Conservation (phyloP, 2,113 vertebrate genomes). For the Cavia aperea region DNA sequence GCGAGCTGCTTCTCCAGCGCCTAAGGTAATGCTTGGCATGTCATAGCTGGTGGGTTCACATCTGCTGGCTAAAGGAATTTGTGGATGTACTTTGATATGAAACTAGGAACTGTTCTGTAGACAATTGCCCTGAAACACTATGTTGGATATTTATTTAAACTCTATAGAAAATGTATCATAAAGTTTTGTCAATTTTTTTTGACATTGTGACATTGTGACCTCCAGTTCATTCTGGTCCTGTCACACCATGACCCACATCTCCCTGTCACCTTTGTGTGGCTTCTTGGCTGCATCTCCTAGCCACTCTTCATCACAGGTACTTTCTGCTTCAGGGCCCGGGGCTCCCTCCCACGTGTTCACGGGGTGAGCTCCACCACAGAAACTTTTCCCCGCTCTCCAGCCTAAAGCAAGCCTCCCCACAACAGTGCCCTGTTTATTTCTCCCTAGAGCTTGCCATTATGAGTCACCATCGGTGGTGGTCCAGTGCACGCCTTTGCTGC, state of each 20-base stretch:
- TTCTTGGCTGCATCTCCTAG: neutral
- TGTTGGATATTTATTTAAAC: neutral
- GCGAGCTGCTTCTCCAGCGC: neutral
- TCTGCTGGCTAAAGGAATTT: neutral
- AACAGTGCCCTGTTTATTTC: neutral
- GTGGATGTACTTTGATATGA: neutral
- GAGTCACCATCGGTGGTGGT: neutral
- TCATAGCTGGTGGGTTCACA: neutral
- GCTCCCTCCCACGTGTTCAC: neutral
- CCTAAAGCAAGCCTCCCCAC: neutral
- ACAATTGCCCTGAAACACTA: neutral
- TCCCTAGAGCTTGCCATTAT: neutral
- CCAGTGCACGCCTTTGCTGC: neutral
- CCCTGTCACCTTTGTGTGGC: neutral
- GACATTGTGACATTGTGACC: neutral
- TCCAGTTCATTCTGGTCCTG: neutral
- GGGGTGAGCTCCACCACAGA: neutral
- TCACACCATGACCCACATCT: neutral
- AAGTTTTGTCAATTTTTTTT: neutral
- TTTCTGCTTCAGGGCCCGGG: neutral
- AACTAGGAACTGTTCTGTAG: neutral
- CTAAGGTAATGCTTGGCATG: neutral
- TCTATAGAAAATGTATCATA: neutral
- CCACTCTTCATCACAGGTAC: neutral
- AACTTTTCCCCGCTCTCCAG: neutral